Evolutionary conservation across 2,888 invertebrate species (phyloP).

Genomic region (Sialis fuliginosa): DNA sequence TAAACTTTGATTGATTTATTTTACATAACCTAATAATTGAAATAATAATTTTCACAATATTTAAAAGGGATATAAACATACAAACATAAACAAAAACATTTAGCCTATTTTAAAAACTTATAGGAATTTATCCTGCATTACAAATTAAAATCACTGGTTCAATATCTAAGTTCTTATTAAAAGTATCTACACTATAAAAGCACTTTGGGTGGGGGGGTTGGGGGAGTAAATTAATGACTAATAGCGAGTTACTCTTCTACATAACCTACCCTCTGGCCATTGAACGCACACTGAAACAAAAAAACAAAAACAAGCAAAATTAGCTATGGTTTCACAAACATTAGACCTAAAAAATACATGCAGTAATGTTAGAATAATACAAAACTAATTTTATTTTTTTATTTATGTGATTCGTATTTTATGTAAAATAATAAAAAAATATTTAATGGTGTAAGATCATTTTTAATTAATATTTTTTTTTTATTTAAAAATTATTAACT

Average conservation of each 20-base stretch:
- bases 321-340: background rate
- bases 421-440: no score
- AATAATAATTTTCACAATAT: no score
- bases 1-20: no score
- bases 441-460: no score
- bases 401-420: background rate
- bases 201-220: no score
- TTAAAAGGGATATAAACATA: background rate
- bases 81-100: background rate
- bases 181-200: no score
- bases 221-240: conserved; percentile 4
- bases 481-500: no score
- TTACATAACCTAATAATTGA: no score
- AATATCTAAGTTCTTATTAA: no score
- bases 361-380: background rate
- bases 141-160: no score
- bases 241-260: conserved; percentile 4
- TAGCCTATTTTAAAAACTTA: background rate
- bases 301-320: conserved; percentile 12
- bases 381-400: background rate
- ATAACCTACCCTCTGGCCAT: conserved; percentile 72
- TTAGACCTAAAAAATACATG: background rate
- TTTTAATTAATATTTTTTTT: no score
- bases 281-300: conserved; percentile 75
- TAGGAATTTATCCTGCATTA: no score